phyloP scores from a whole-genome alignment of 2,797 vertebrate genomes.

The Ptychobarbus kaznakovi region DNA sequence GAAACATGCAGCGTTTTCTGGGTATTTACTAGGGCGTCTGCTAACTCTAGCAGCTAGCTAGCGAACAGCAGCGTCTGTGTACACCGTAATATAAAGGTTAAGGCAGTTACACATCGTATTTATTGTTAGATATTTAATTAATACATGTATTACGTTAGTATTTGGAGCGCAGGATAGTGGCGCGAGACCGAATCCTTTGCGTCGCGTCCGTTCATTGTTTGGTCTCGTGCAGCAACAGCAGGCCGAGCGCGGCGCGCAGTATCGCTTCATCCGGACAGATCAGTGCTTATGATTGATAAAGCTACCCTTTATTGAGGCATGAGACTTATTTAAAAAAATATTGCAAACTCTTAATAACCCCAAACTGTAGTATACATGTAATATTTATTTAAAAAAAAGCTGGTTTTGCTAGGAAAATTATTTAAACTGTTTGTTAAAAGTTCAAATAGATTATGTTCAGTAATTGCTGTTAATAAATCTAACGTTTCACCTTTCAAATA shows the following conservation, averaged over 20 bases:
- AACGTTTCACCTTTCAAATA: no score
- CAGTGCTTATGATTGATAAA: not conserved
- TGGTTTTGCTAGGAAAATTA: no score
- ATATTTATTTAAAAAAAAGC: no score
- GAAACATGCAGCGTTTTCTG: not conserved
- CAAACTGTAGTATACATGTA: no score
- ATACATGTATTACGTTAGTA: not conserved
- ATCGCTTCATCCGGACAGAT: not conserved
- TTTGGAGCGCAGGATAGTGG: not conserved
- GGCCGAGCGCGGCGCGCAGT: conserved; percentile 2
- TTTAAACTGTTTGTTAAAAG: no score
- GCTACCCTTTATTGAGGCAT: no score
- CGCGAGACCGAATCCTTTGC: not conserved
- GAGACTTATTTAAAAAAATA: no score
- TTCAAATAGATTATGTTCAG: no score
- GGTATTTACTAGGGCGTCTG: not conserved
- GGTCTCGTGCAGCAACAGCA: not conserved
- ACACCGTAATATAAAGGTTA: no score
- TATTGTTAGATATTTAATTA: not conserved
- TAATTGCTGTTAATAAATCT: no score
- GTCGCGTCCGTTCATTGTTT: conserved; percentile 31
- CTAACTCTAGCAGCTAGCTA: not conserved
- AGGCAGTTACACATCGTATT: not conserved
- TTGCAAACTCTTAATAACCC: no score
- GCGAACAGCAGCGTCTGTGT: not conserved